Conservation (phyloP, 2,797 vertebrate species). For the Gallinago solitaria region DNA sequence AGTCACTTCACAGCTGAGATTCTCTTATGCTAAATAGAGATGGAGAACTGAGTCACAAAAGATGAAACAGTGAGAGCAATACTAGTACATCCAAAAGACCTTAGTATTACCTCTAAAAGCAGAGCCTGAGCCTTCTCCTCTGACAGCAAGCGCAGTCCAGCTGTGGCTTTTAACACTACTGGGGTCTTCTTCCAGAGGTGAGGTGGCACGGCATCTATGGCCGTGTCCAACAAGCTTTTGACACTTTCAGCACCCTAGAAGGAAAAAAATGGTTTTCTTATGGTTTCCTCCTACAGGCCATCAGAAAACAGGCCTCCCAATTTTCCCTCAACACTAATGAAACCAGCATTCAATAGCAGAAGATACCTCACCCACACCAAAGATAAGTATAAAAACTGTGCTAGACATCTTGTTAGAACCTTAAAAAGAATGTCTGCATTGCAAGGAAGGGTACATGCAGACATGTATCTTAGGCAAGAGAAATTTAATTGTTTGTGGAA, state of each 20-base stretch:
- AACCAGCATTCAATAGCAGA: neutral
- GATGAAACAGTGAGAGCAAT: neutral
- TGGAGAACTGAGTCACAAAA: neutral
- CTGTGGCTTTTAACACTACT: conserved; percentile 94
- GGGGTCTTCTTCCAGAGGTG: conserved; percentile 91
- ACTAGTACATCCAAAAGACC: neutral
- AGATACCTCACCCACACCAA: neutral
- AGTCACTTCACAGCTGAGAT: neutral
- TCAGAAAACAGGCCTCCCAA: neutral
- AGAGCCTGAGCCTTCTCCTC: conserved; percentile 88
- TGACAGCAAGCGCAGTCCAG: conserved; percentile 91
- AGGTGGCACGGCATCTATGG: conserved; percentile 89
- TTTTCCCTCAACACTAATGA: neutral
- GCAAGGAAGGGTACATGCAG: neutral
- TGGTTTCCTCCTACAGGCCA: neutral
- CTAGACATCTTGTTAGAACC: neutral
- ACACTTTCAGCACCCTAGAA: conserved; percentile 89
- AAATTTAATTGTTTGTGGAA: neutral
- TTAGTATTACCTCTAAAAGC: conserved; percentile 85
- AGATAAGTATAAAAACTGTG: neutral
- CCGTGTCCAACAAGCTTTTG: conserved; percentile 87
- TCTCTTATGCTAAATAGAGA: neutral
- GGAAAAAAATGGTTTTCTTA: neutral
- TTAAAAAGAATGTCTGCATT: neutral
- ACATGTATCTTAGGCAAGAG: neutral